Base-by-base conservation (phyloP, 2,888 invertebrate species). In the Heliconius ismenius region DNA sequence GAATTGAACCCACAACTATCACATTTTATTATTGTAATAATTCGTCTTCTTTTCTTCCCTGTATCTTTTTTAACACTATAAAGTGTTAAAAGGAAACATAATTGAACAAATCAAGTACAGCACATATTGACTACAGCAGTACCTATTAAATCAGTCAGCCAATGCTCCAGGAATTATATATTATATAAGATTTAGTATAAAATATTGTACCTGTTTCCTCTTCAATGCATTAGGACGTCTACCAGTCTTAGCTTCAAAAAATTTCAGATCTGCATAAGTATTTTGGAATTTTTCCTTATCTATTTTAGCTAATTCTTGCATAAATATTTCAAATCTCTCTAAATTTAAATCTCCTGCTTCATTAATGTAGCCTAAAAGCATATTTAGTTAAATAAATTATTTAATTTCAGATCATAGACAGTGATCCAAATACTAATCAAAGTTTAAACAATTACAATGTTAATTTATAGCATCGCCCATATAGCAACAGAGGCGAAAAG, bases 281-380 rank as follows among this genome's bases (percentile, higher is more conserved):
- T 97, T 97, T 81, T 96, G 95, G 86, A 98, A 98, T 81, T 96
- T 95, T 78, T 97, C 96, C 81, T 95, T 90, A 86, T 98, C 98
- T 80, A 97, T 95, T 78, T 95, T 95, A 67, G 96, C 95, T 39
- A 98, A 90, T 75, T 96, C 96, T 80, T 95, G 95, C 95, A 98
- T 96, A 86, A 98, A 99, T 82, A 95, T 95, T 88, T 99, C 97
- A 90, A 99, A 98, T 76, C 99, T 95, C 63, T 89, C 90, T 79
- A 99, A 92, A 88, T 98, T 97, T 75, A 99, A 90, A 68, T 95
- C 95, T 6, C 99, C 99, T 7, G 95, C 94, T 90, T 99, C 98
- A 90, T 99, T 99, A 80, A 99, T 96, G 86, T 99, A 99, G 4
- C 98, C 98, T 98, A 77, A 58, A 84, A 85, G 11, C 24, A 74